Evolutionary conservation across 2,113 vertebrate genomes (phyloP), one percentile per base, ranked within the genome.

Genomic region (Eidolon helvum): DNA sequence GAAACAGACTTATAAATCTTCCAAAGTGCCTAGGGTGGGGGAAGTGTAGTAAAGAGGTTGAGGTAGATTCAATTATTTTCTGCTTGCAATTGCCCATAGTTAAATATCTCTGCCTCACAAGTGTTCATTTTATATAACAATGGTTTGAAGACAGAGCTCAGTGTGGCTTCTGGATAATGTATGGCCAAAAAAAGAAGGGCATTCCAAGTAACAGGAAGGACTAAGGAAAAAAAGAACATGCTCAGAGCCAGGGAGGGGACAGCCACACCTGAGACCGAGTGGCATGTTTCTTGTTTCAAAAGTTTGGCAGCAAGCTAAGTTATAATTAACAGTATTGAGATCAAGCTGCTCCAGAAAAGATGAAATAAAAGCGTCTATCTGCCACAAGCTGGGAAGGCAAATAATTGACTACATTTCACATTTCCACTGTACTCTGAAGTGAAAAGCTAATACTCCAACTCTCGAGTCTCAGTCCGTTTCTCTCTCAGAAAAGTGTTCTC

Each of bases 271-370:
- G 84, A 94, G 63, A 38, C 86, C 84, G 91, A 98, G 94, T 78
- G 80, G 79, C 55, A 89, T 59, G 87, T 89, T 97, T 97, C 96
- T 97, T 90, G 57, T 84, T 82, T 71, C 96, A 97, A 80, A 98
- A 97, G 90, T 35, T 50, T n/a, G 93, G 92, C 68, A 92, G 91
- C 78, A 91, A 97, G 93, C 65, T 98, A 97, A 98, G 98, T 97
- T 97, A 97, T 94, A 98, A 98, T 98, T 98, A 98, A 97, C 90
- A 89, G 93, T 69, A 96, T 85, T 96, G 96, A 97, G 98, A 98
- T 94, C 94, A 98, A 98, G 97, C 98, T 97, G 96, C 84, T 97
- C 83, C 88, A 88, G 96, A 93, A 43, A 94, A 87, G 57, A 78
- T n/a, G 80, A 98, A 98, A 97, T 90, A 98, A 98, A 97, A 84